Evolutionary conservation across 2,888 invertebrate genomes (phyloP).

Genomic region (Apomyelois bistriatella): DNA sequence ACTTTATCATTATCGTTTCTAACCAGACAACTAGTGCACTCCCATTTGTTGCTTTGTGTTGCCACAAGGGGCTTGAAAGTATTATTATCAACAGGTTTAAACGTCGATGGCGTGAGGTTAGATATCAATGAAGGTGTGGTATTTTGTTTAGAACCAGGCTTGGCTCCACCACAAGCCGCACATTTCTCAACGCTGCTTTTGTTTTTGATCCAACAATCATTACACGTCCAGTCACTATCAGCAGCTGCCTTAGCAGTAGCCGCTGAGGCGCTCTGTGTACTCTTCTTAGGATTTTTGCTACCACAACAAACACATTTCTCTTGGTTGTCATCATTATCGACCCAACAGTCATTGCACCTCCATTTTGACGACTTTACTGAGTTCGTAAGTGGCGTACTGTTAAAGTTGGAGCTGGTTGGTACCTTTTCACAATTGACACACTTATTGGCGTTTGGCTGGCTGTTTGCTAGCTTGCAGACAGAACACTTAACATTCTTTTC

Average conservation of each 20-base stretch:
- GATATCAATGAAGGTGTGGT: constrained; percentile 6
- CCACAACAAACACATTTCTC: constrained; percentile 48
- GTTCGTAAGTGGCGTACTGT: constrained; percentile 17
- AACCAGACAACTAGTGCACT: constrained; percentile 56
- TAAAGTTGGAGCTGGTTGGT: constrained; percentile 18
- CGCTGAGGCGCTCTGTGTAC: neutral
- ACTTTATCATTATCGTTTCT: constrained; percentile 44
- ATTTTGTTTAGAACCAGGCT: constrained; percentile 27
- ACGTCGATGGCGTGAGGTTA: constrained; percentile 12
- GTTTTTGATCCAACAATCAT: constrained; percentile 51
- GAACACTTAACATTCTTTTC: constrained; percentile 30
- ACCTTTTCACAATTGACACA: constrained; percentile 41
- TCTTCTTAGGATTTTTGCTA: constrained; percentile 28
- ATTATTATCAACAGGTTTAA: constrained; percentile 21
- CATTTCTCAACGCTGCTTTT: constrained; percentile 42
- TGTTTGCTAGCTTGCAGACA: constrained; percentile 37
- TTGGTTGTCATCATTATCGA: constrained; percentile 35
- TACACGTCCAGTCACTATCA: constrained; percentile 41
- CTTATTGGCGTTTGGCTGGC: constrained; percentile 31
- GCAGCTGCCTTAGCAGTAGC: constrained; percentile 1
- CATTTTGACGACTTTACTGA: constrained; percentile 33
- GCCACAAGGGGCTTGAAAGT: constrained; percentile 35
- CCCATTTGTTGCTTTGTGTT: constrained; percentile 51
- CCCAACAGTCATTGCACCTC: constrained; percentile 51
- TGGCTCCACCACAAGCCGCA: constrained; percentile 43